These are phyloP conservation scores for Hypselothyrea guttata DNA, from an alignment of 2,888 invertebrate genomes.

Conservation along the genomic window DNA sequence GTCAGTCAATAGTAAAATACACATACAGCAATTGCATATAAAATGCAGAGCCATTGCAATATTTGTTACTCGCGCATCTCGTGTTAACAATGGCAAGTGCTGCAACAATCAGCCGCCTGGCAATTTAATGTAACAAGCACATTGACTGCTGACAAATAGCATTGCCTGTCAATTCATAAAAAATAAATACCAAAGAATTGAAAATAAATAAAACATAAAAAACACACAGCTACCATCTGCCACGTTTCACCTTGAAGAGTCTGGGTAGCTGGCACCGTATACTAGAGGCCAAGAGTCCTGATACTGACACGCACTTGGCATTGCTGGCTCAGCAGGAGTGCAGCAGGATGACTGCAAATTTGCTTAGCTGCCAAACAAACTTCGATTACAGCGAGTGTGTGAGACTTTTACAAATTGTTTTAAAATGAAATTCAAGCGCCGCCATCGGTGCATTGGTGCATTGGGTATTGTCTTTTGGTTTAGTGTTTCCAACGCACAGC, in stretches of 20 bases:
- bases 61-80: slow-evolving; percentile 63
- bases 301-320: slow-evolving; percentile 46
- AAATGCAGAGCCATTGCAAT: slow-evolving; percentile 63
- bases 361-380: slow-evolving; percentile 77
- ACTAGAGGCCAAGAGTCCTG: slow-evolving; percentile 39
- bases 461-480: slow-evolving; percentile 25
- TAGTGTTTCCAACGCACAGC: background rate
- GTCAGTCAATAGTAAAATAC: slow-evolving; percentile 53
- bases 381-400: slow-evolving; percentile 53
- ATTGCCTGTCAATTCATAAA: slow-evolving; percentile 82
- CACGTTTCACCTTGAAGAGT: too few species aligned
- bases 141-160: slow-evolving; percentile 82
- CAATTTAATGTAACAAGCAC: slow-evolving; percentile 81
- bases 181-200: slow-evolving; percentile 40
- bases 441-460: slow-evolving; percentile 21
- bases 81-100: slow-evolving; percentile 65
- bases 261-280: too few species aligned
- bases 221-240: slow-evolving; percentile 34
- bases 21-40: slow-evolving; percentile 64
- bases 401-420: slow-evolving; percentile 77
- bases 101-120: slow-evolving; percentile 52
- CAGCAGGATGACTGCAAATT: slow-evolving; percentile 63
- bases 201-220: slow-evolving; percentile 31
- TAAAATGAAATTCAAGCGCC: slow-evolving; percentile 69
- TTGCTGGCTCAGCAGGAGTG: slow-evolving; percentile 57